phyloP scores from a whole-genome alignment of 2,797 vertebrate species.

The Columba guinea region DNA sequence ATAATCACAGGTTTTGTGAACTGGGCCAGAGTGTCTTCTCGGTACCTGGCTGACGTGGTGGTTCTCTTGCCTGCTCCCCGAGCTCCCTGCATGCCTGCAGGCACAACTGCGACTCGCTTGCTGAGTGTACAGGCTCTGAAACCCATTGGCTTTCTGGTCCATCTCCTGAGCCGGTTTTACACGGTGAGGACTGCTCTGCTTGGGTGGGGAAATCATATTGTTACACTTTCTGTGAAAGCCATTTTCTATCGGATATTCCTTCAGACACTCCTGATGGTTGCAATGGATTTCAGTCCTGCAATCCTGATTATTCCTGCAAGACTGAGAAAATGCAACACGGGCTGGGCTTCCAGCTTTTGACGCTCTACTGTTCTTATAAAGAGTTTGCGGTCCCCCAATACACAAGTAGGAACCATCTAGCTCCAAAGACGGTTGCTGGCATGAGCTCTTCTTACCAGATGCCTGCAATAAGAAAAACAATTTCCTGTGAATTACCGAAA shows the following conservation, averaged over 20 bases:
- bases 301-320: constrained; percentile 48
- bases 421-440: constrained; percentile 35
- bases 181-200: neutral
- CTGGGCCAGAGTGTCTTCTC: neutral
- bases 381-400: constrained; percentile 24
- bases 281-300: neutral
- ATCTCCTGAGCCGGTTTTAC: neutral
- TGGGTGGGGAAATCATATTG: constrained; percentile 25
- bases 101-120: constrained; percentile 6
- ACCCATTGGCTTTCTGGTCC: constrained; percentile 19
- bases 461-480: constrained; percentile 66
- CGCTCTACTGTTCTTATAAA: constrained; percentile 27
- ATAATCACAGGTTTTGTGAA: constrained; percentile 17
- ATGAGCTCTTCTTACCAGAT: constrained; percentile 29
- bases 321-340: neutral
- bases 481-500: neutral
- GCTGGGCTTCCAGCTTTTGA: constrained; percentile 27
- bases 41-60: neutral
- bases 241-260: neutral
- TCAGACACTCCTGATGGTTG: neutral
- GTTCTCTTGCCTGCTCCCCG: neutral
- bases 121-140: neutral
- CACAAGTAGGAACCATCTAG: constrained; percentile 83
- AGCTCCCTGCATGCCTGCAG: constrained; percentile 7
- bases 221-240: constrained; percentile 37